Evolutionary conservation across 1,140 invertebrate genomes (phyloP).

Genomic region (Chironomus striatipennis): DNA sequence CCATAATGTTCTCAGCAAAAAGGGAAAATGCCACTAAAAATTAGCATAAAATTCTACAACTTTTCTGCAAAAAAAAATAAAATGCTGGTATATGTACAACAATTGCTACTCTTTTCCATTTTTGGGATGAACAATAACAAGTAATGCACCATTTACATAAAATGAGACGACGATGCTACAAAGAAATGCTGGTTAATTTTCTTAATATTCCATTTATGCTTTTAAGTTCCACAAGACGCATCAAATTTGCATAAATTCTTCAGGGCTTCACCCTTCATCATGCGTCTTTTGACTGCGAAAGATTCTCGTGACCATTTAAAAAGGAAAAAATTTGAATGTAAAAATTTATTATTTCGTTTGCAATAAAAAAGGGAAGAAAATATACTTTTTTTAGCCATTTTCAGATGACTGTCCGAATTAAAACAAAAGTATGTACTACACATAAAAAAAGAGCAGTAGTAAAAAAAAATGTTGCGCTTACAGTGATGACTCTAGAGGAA

Average conservation of each 20-base stretch:
- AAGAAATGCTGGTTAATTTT: background rate
- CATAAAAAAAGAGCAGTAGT: background rate
- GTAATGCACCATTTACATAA: conserved; percentile 21
- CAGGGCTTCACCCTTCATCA: too few relatives aligned
- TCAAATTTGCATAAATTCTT: background rate
- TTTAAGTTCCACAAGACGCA: background rate
- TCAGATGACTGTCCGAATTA: background rate
- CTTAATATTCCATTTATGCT: background rate
- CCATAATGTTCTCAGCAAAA: background rate
- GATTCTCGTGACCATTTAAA: background rate
- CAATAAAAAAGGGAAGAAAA: conserved; percentile 19
- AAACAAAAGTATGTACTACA: background rate
- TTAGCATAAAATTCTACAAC: conserved; percentile 22
- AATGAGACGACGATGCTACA: background rate
- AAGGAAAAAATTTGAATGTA: background rate
- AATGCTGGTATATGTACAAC: background rate
- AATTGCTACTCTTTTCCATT: background rate
- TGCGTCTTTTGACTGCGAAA: background rate
- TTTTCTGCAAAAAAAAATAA: too few relatives aligned
- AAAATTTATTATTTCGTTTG: conserved; percentile 21
- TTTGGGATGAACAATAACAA: conserved; percentile 19
- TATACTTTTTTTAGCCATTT: background rate
- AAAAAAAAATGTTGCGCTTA: conserved; percentile 1
- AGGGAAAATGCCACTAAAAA: conserved; percentile 10
- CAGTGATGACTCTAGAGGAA: background rate